Percentiles rank a stretch among this genome's conserved stretches.
Evolutionary conservation across 2,797 vertebrate species (phyloP).

Genomic region (Danio aesculapii): DNA sequence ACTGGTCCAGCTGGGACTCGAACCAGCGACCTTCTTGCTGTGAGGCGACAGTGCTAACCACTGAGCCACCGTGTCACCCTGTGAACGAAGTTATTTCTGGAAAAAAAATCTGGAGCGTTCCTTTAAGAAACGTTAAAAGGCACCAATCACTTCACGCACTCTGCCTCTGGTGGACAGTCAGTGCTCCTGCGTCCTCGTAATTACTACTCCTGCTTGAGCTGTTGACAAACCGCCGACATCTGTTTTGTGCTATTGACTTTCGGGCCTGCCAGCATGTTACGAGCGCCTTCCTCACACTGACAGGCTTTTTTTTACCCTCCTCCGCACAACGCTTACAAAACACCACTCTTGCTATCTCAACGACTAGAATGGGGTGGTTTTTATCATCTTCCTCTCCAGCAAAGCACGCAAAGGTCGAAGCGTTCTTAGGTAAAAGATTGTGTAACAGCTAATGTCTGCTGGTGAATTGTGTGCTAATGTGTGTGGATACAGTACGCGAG

Average conservation of each 20-base stretch:
- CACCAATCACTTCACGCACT: slow-evolving; percentile 18
- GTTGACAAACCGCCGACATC: neutral
- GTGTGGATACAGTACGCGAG: neutral
- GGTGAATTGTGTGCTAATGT: neutral
- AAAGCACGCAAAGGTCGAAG: neutral
- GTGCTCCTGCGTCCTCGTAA: slow-evolving; percentile 52
- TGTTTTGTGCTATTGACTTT: slow-evolving; percentile 23
- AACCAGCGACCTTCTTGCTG: no score
- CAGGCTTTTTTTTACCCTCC: slow-evolving; percentile 16
- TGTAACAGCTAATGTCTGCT: neutral
- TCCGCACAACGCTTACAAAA: neutral
- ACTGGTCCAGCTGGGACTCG: no score
- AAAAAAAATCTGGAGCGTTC: no score
- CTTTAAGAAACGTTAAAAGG: neutral
- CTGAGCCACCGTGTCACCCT: no score
- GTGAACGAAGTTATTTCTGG: no score
- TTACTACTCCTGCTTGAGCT: slow-evolving; percentile 16
- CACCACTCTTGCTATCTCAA: neutral
- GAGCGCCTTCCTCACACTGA: slow-evolving; percentile 30
- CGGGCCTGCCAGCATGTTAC: slow-evolving; percentile 16
- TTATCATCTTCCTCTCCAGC: neutral
- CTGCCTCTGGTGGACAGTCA: slow-evolving; percentile 63
- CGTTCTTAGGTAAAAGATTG: neutral
- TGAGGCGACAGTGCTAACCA: no score
- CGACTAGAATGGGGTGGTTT: neutral